Base-by-base conservation (phyloP, 2,888 invertebrate genomes). In the Coleophora flavipennella region DNA sequence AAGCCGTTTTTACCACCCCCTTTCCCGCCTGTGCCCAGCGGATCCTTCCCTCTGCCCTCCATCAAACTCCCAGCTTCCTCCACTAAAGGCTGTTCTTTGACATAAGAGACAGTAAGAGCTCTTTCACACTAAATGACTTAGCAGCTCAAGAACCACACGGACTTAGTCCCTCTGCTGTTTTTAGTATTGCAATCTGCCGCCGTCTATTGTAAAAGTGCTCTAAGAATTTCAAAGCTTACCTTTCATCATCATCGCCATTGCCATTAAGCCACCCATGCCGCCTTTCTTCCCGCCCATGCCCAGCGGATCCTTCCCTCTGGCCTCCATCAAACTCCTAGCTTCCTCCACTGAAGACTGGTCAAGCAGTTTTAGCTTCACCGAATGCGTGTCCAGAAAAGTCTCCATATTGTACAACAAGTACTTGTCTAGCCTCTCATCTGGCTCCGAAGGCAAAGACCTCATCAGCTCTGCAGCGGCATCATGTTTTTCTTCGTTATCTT, bases 391-490 rank as follows among this genome's bases (percentile, higher is more conserved):
- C 36, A 93, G 62, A 50, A 92, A 91, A 34, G 86, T 87, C 13
- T 89, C 88, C 31, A 93, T 69, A 56, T 90, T 90, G 50, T 89
- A 90, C 49, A 91, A 58, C 28, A 93, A 84, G 52, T 88, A 91
- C 9, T 90, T 91, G 60, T 93, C 92, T 39, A 93, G 67, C 10
- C 90, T 86, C 10, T 89, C 90, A 54, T 90, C 90, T 1, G 90
- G 87, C 57, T 91, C 91, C 38, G 90, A 87, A 0, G 92, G 91
- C 54, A 91, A 88, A 35, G 90, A 90, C 48, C 90, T 86, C 0
- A 92, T 91, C 1, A 92, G 68, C 55, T 92, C 91, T 53, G 61
- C 79, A 3, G 90, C 88, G 41, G 64, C 57, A 1, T 59, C 45
- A 33, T 68, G 65, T 36, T 89, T 88, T 1, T 89, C 85, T 9